These are phyloP conservation scores for Rousettus leschenaultii DNA, from an alignment of 2,113 vertebrate species.

Conservation along the genomic window DNA sequence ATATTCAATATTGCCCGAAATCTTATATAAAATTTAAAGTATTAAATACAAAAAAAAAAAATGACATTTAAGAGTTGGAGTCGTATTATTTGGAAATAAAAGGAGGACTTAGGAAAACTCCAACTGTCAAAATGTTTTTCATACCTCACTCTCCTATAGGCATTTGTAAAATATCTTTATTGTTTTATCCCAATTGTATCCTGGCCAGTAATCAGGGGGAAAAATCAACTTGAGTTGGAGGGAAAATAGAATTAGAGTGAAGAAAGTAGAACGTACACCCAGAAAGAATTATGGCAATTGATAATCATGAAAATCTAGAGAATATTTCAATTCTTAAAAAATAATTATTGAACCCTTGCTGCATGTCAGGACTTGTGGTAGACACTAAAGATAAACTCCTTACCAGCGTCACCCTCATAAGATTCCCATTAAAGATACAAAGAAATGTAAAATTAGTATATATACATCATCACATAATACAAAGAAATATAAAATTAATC, in stretches of 20 bases:
- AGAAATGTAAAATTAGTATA: background rate
- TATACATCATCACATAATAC: background rate
- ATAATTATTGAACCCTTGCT: background rate
- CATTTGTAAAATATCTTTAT: background rate
- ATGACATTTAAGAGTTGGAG: background rate
- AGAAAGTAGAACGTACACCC: background rate
- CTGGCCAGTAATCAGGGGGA: background rate
- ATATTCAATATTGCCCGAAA: background rate
- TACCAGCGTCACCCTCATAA: background rate
- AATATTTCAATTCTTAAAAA: background rate
- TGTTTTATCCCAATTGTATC: background rate
- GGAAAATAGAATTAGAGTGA: background rate
- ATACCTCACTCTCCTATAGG: background rate
- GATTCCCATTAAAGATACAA: background rate
- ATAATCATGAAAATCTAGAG: background rate
- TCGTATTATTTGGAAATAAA: background rate
- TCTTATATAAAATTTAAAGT: background rate
- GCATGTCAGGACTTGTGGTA: background rate
- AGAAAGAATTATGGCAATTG: background rate
- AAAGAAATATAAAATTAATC: background rate
- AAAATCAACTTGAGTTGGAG: background rate
- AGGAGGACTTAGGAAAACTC: background rate
- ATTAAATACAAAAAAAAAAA: background rate
- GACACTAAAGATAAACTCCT: background rate
- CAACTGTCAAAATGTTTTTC: background rate